Base-by-base conservation (phyloP, 2,113 vertebrate genomes). In the Apteryx mantelli region DNA sequence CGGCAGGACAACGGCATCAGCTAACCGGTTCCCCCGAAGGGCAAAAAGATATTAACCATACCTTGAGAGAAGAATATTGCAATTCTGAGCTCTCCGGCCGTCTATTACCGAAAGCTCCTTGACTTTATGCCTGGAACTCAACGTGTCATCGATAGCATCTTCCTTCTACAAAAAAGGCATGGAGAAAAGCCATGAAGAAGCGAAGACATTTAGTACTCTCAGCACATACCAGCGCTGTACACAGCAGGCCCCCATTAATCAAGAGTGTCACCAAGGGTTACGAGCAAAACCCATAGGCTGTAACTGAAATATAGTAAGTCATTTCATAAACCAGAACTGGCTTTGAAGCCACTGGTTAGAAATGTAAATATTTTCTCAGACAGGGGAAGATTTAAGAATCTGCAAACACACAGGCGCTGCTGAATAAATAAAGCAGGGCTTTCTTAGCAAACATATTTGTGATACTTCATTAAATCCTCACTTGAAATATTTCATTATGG, bases 21-120 rank as follows among this genome's bases (percentile, higher is more conserved):
- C 36, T n/a, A 56, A 60, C 30, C 26, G 11, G 32, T 61, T 77
- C 38, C 52, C 70, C 44, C 7, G 1, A 75, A 63, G 48, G 21
- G 34, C 0, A 5, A 42, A 28, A 68, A 90, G 24, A 64, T 6
- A 50, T 81, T 14, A 86, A 74, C 65, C 90, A 44, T 98, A 99
- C 99, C 99, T 99, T 24, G 99, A 99, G 40, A 99, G 99, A 69
- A 99, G 99, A 97, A 99, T 99, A 97, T 99, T 99, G 98, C 99
- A 99, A 73, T 99, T 99, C 97, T 99, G 99, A 94, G 99, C 99
- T 96, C 99, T 98, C 30, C 99, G 98, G 42, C 99, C 99, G 3
- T 99, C 99, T 65, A 99, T 99, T 92, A 99, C 99, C 0, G 99
- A 99, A 90, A 99, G 98, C 96, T 99, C 99, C 98, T 99, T 99